A percentile compares a stretch with the other conserved stretches of the same genome.
Conservation (phyloP, 1,140 invertebrate genomes). For the Bombus confusus region DNA sequence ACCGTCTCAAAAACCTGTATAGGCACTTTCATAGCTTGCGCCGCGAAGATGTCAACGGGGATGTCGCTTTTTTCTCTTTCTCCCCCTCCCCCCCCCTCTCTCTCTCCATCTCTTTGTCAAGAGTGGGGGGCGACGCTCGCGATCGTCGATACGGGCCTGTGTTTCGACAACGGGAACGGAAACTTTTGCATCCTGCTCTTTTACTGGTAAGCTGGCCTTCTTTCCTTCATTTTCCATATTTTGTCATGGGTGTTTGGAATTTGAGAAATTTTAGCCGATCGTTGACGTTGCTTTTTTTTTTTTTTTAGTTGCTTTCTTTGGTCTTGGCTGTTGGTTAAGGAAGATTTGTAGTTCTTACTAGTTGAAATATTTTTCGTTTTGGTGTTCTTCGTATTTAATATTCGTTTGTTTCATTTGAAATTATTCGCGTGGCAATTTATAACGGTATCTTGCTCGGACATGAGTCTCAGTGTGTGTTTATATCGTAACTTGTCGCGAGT, state of each 20-base stretch:
- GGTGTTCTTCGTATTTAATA: no score
- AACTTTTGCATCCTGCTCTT: neutral
- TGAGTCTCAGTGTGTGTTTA: no score
- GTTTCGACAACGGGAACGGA: neutral
- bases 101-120: neutral
- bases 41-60: slow-evolving; percentile 38
- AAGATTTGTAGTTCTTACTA: no score
- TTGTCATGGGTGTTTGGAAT: no score
- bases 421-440: no score
- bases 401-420: no score
- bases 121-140: neutral
- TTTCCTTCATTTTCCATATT: neutral
- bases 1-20: slow-evolving; percentile 63
- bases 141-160: neutral
- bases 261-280: no score
- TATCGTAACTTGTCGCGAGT: neutral
- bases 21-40: slow-evolving; percentile 61
- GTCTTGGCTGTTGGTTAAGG: no score
- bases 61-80: neutral
- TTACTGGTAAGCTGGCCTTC: neutral
- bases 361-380: no score
- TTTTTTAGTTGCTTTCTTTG: no score
- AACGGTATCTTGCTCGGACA: no score
- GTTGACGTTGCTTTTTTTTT: no score
- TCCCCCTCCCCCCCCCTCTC: neutral